Evolutionary conservation across 2,888 invertebrate genomes (phyloP).

Genomic region (Xestia sexstrigata): DNA sequence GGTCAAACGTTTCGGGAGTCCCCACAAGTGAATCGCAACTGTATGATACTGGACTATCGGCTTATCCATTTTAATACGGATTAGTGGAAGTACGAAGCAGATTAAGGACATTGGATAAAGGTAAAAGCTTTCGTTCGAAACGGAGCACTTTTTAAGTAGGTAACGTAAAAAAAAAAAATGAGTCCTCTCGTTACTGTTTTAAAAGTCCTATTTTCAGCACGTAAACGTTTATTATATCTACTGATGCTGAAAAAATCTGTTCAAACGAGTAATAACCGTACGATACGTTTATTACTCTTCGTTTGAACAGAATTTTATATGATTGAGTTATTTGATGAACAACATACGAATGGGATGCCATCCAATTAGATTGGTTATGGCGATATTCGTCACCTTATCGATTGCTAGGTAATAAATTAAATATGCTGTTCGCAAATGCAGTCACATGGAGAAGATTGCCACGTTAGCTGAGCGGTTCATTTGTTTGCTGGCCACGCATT

Average conservation of each 20-base stretch:
- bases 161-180: too few species aligned
- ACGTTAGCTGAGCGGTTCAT: not conserved
- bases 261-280: slow-evolving; percentile 1
- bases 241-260: not conserved
- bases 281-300: too few species aligned
- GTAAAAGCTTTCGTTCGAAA: slow-evolving; percentile 29
- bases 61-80: slow-evolving; percentile 50
- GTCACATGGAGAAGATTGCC: not conserved
- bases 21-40: slow-evolving; percentile 32
- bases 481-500: not conserved
- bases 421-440: not conserved
- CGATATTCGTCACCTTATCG: not conserved
- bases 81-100: slow-evolving; percentile 28
- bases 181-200: not conserved
- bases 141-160: slow-evolving; percentile 1
- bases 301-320: not conserved
- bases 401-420: not conserved
- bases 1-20: slow-evolving; percentile 11
- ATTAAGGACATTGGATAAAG: slow-evolving; percentile 27
- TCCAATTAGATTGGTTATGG: not conserved
- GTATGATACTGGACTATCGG: slow-evolving; percentile 26
- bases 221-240: too few species aligned
- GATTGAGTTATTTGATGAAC: not conserved
- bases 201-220: not conserved
- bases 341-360: not conserved